phyloP scores from a whole-genome alignment of 2,888 invertebrate genomes.

The Portevinia maculata region DNA sequence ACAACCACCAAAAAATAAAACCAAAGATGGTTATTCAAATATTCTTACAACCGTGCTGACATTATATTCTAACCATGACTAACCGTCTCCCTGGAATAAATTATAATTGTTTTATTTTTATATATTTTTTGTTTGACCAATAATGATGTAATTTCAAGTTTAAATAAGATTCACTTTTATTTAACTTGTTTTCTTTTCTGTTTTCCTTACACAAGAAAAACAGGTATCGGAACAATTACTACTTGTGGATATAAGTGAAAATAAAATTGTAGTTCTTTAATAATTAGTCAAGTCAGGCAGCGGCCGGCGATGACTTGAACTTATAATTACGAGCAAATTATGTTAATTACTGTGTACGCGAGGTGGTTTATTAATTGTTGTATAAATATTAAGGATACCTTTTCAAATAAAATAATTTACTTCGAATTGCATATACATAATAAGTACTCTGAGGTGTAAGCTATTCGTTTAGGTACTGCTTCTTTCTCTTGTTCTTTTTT shows the following conservation, averaged over 20 bases:
- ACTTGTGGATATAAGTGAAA: constrained; percentile 1
- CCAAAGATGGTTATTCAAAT: no score
- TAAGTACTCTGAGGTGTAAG: no score
- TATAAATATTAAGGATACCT: no score
- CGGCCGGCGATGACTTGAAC: neutral
- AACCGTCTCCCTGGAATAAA: constrained; percentile 16
- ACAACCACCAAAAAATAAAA: no score
- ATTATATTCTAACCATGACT: constrained; percentile 25
- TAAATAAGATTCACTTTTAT: constrained; percentile 60
- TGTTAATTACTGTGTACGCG: constrained; percentile 12
- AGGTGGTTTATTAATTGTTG: constrained; percentile 8
- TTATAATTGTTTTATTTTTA: neutral
- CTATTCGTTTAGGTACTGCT: no score
- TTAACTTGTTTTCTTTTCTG: constrained; percentile 13
- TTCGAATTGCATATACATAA: no score
- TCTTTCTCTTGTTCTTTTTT: no score
- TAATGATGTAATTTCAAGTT: constrained; percentile 47
- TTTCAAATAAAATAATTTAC: no score
- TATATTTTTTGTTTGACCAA: neutral
- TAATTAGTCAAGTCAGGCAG: neutral
- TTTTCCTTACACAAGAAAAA: constrained; percentile 11
- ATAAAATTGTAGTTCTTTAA: neutral
- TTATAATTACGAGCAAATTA: constrained; percentile 22
- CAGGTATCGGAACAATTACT: constrained; percentile 12
- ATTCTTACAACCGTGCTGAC: no score